Evolutionary conservation across 2,113 vertebrate genomes (phyloP).

Genomic region (Holacanthus passer): DNA sequence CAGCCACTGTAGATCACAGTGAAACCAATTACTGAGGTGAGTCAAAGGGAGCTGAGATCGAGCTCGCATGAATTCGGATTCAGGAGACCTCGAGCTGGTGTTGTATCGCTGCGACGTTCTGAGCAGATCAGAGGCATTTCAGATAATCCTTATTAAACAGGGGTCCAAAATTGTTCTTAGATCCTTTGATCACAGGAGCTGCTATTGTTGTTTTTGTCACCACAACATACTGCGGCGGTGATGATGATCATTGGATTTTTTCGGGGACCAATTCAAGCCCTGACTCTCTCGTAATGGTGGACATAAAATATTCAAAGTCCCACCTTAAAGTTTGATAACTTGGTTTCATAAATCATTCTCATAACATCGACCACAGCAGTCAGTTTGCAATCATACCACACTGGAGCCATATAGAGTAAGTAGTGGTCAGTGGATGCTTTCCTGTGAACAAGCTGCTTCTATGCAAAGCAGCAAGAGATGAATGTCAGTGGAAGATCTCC

Average conservation of each 20-base stretch:
- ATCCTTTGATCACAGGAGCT: conserved; percentile 42
- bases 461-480: no score
- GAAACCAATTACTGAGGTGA: conserved; percentile 78
- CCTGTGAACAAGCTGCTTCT: not conserved
- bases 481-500: not conserved
- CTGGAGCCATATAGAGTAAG: not conserved
- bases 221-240: not conserved
- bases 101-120: conserved; percentile 32
- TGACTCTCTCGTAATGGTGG: conserved; percentile 11
- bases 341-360: conserved; percentile 31
- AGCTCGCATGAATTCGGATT: conserved; percentile 54
- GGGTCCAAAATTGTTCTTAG: conserved; percentile 9
- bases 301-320: conserved; percentile 51
- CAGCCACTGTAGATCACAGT: conserved; percentile 71
- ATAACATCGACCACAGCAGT: not conserved
- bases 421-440: not conserved
- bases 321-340: conserved; percentile 42
- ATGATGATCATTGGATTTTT: conserved; percentile 13
- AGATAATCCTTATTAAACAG: conserved; percentile 52
- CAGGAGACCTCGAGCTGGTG: conserved; percentile 37
- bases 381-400: conserved; percentile 2
- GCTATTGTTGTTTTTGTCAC: conserved; percentile 37
- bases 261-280: conserved; percentile 29
- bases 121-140: conserved; percentile 46
- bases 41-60: conserved; percentile 65